Conservation (phyloP, 2,113 vertebrate species). For the Polyodon spathula region DNA sequence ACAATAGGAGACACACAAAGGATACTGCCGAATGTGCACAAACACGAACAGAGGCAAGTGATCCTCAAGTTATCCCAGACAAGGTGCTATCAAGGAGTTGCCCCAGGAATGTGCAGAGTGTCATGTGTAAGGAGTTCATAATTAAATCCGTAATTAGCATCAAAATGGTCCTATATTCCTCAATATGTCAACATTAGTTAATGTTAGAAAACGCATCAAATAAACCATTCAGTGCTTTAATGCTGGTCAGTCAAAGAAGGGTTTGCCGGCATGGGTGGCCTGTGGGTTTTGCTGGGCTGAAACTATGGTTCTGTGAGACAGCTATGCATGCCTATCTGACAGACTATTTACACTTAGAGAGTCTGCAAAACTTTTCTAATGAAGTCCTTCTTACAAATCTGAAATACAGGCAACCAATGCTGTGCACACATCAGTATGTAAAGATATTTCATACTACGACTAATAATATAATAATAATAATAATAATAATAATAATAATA, state of each 20-base stretch:
- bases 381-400: slow-evolving; percentile 45
- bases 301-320: background rate
- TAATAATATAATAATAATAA: no score
- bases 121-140: slow-evolving; percentile 53
- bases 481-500: no score
- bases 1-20: background rate
- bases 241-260: slow-evolving; percentile 2
- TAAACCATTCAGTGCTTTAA: slow-evolving; percentile 28
- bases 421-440: no score
- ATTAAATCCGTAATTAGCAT: slow-evolving; percentile 55
- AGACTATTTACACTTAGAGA: background rate
- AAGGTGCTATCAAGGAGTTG: background rate
- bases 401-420: no score
- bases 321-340: background rate
- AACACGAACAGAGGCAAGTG: slow-evolving; percentile 27
- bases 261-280: slow-evolving; percentile 2
- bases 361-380: slow-evolving; percentile 28
- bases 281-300: background rate
- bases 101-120: slow-evolving; percentile 29
- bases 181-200: slow-evolving; percentile 58
- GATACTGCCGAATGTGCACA: background rate
- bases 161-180: slow-evolving; percentile 51
- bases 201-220: slow-evolving; percentile 34
- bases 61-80: slow-evolving; percentile 14
- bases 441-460: no score